Percentiles rank a stretch among this genome's conserved stretches.
Conservation (phyloP, 2,888 invertebrate species). For the Drosophila nr. perissopoda region DNA sequence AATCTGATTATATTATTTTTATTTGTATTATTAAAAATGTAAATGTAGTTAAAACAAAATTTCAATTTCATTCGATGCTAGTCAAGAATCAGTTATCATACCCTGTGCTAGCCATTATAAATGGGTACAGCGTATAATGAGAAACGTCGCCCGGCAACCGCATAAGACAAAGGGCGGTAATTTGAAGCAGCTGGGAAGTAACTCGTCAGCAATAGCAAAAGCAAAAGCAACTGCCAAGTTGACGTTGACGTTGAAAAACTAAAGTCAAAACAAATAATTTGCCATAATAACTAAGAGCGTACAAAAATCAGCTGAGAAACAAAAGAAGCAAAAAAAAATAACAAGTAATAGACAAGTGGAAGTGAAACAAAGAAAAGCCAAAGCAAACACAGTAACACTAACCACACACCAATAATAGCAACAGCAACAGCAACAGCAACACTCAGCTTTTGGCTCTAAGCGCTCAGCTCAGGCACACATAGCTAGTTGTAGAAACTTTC, state of each 20-base stretch:
- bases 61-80: background rate
- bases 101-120: background rate
- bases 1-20: background rate
- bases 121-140: conserved; percentile 32
- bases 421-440: background rate
- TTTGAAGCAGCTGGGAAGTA: conserved; percentile 74
- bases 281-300: conserved; percentile 76
- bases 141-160: conserved; percentile 58
- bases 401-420: background rate
- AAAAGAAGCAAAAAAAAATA: conserved; percentile 30
- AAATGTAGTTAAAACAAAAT: too few relatives aligned
- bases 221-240: conserved; percentile 27
- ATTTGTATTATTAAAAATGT: background rate
- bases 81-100: background rate
- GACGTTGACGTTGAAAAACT: conserved; percentile 64
- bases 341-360: conserved; percentile 70
- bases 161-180: conserved; percentile 71
- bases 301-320: conserved; percentile 64
- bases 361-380: conserved; percentile 66
- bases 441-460: conserved; percentile 18
- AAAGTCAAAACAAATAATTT: conserved; percentile 80
- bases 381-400: conserved; percentile 45
- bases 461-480: conserved; percentile 42
- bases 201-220: conserved; percentile 29
- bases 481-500: conserved; percentile 65